Evolutionary conservation across 1,140 invertebrate species (phyloP), one percentile per base, ranked within the genome.

Genomic region (Bradynema listronoti): DNA sequence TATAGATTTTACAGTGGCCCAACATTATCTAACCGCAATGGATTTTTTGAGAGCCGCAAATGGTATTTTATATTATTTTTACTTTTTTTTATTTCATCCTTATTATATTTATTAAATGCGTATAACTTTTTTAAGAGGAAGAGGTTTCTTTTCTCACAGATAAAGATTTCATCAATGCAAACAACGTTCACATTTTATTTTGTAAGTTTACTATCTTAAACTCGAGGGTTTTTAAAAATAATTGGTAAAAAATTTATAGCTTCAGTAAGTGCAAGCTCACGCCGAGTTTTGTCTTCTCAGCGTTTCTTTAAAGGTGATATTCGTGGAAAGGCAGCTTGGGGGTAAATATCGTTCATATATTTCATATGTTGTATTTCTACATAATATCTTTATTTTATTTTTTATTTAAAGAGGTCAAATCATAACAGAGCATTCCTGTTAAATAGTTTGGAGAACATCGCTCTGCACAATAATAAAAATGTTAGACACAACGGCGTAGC

Each of bases 151-250:
- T 58, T 29, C 55, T 75, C 32, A 69, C 76, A 5, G 65, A 78
- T 27, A 41, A 54, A 32, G 73, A 75, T 43, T 75, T 75, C 52
- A 47, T 61, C 33, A 78, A 78, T 52, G 73, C 69, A 33, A 63
- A 58, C 9, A 72, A 73, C 54, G 57, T 65, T 29, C 54, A 51
- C 34, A 47, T 65, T 19, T 65, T 42, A 29, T 62, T 65, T 52
- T 53, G 50, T 68, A 33, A 22, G 45, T 56, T 41, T 36, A 22
- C 34, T n/a, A 19, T 50, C 1, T 14, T 14, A 11, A 9, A 63
- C 3, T n/a, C 27, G n/a, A 5, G 55, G 30, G 19, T n/a, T n/a
- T n/a, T n/a, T n/a, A n/a, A n/a, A 32, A 66, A 32, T 29, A 41
- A 41, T 2, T 29, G n/a, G 19, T 7, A 22, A 29, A 29, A 19